These are phyloP conservation scores for Epicauta chinensis DNA, from an alignment of 1,140 invertebrate genomes.

Conservation along the genomic window DNA sequence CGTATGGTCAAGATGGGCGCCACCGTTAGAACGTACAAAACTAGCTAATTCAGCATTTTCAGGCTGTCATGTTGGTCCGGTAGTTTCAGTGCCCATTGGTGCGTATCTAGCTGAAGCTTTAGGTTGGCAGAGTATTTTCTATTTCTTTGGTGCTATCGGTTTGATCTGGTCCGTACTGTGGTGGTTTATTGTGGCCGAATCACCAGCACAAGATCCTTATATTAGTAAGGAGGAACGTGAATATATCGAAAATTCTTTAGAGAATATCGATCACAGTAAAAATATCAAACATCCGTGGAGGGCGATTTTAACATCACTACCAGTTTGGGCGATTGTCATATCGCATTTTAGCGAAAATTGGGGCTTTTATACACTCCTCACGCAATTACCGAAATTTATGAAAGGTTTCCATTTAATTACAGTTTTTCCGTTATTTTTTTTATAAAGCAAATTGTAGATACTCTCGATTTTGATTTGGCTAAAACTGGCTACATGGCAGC, in stretches of 20 bases:
- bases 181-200: constrained; percentile 65
- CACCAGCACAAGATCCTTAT: constrained; percentile 66
- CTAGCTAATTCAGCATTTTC: constrained; percentile 74
- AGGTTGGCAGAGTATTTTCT: constrained; percentile 86
- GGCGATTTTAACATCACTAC: constrained; percentile 69
- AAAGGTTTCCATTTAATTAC: no score
- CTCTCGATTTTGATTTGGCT: constrained; percentile 62
- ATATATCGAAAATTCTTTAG: constrained; percentile 58
- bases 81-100: constrained; percentile 70
- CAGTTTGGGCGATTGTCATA: constrained; percentile 85
- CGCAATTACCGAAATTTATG: constrained; percentile 86
- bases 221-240: constrained; percentile 70
- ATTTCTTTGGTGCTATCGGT: constrained; percentile 70
- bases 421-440: no score
- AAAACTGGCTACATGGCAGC: constrained; percentile 76
- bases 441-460: no score
- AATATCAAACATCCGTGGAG: constrained; percentile 69
- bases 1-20: constrained; percentile 85
- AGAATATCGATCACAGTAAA: constrained; percentile 33
- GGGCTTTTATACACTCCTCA: constrained; percentile 91
- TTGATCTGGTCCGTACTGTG: constrained; percentile 66
- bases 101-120: constrained; percentile 63
- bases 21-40: constrained; percentile 70
- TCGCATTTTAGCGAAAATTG: constrained; percentile 94
- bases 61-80: constrained; percentile 76